Evolutionary conservation across 1,140 invertebrate genomes (phyloP), one percentile per base, ranked within the genome.

Genomic region (Drosophila arizonae): DNA sequence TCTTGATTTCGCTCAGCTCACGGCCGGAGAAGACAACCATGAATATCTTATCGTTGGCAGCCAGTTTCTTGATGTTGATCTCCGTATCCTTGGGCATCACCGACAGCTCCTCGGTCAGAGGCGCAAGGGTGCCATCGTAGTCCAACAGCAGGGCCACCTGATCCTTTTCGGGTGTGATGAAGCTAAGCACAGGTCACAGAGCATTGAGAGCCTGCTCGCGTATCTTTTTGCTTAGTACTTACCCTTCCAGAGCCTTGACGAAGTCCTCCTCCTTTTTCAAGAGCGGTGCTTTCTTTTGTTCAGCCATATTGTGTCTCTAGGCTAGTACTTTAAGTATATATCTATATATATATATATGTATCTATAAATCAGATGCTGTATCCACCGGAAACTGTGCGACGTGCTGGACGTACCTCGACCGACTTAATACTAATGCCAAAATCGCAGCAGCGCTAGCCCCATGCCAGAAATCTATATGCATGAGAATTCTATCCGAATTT

Each of bases 71-170:
- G 41, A 97, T 92, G 26, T 97, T 96, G 77, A 96, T 95, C 78
- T 96, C 96, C 2, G 97, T 97, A 91, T 97, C 96, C 36, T 95
- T 91, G 1, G 97, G 96, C 67, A 98, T 93, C 3, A 95, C 95
- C 10, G 97, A 97, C 21, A 97, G 92, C 92, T 97, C 96, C 6
- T 97, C 97, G 9, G 96, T 96, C 65, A 98, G 95, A 0, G 97
- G 96, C 2, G 97, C 96, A 66, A 98, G 92, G 0, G 97, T 98
- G 39, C 97, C 97, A 91, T 98, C 97, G 91, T 97, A 98, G 92
- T 98, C 97, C 74, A 98, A 92, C 1, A 98, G 92, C 8, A 98
- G 92, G 0, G 95, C 96, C 45, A 91, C 90, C 72, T 91, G 77
- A 77, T 91, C 90, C n/a, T 51, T 86, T 9, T 90, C 90, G 24